Evolutionary conservation across 2,797 vertebrate species (phyloP).

Genomic region (Amniataba percoides): DNA sequence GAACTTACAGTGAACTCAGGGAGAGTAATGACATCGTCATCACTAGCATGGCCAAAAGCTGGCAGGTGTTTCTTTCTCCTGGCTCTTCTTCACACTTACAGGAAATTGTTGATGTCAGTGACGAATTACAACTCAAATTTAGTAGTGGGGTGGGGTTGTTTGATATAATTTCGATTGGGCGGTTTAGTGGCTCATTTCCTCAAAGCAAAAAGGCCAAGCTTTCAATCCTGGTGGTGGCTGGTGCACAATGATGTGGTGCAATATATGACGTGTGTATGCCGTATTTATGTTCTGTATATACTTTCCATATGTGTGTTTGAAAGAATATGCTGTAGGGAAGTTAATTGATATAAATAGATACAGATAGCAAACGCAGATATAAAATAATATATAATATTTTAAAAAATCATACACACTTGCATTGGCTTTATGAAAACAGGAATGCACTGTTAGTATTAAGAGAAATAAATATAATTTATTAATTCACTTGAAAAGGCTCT

Average conservation of each 20-base stretch:
- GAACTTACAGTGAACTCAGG: conserved; percentile 60
- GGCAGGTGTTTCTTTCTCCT: conserved; percentile 67
- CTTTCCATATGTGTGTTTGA: background rate
- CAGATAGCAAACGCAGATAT: background rate
- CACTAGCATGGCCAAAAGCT: conserved; percentile 44
- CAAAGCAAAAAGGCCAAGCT: conserved; percentile 2
- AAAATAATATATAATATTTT: too few relatives aligned
- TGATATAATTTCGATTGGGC: background rate
- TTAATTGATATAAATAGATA: background rate
- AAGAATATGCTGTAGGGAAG: background rate
- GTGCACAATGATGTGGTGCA: background rate
- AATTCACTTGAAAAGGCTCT: background rate
- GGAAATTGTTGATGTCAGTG: conserved; percentile 41
- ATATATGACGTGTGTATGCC: background rate
- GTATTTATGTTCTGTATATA: background rate
- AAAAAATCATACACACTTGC: background rate
- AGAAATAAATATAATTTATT: background rate
- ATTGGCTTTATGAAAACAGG: background rate
- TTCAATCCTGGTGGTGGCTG: conserved; percentile 6
- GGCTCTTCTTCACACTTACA: conserved; percentile 42
- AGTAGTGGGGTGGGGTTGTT: background rate
- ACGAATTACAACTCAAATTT: background rate
- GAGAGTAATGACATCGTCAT: conserved; percentile 68
- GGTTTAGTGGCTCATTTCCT: conserved; percentile 6
- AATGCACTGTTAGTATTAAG: background rate